Conservation (phyloP, 2,113 vertebrate genomes). For the Taxidea taxus region DNA sequence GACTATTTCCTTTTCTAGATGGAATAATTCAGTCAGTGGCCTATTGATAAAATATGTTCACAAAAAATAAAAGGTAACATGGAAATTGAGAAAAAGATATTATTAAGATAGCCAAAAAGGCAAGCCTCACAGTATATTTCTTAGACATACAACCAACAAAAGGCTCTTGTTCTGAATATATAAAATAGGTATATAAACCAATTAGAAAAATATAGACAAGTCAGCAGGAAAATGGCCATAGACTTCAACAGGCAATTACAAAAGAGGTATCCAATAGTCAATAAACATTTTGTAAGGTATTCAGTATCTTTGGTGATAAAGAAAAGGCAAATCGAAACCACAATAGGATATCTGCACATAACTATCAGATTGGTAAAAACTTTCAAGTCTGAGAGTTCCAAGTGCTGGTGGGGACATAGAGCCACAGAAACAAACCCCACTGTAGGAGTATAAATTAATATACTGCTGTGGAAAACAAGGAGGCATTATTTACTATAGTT, state of each 20-base stretch:
- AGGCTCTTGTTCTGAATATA: neutral
- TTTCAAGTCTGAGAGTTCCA: neutral
- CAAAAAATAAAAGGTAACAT: neutral
- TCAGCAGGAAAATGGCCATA: neutral
- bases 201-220: neutral
- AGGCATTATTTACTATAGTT: neutral
- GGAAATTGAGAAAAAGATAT: neutral
- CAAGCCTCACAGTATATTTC: neutral
- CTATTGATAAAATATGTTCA: neutral
- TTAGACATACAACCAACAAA: neutral
- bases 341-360: neutral
- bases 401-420: neutral
- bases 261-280: neutral
- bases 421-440: neutral
- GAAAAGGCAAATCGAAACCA: neutral
- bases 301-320: neutral
- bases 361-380: neutral
- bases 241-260: neutral
- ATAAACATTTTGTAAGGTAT: neutral
- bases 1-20: neutral
- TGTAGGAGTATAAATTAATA: neutral
- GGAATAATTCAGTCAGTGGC: neutral
- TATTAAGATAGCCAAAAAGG: neutral
- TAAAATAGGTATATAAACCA: neutral
- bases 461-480: neutral